Base-by-base conservation (phyloP, 2,113 vertebrate genomes). In the Cavia porcellus region DNA sequence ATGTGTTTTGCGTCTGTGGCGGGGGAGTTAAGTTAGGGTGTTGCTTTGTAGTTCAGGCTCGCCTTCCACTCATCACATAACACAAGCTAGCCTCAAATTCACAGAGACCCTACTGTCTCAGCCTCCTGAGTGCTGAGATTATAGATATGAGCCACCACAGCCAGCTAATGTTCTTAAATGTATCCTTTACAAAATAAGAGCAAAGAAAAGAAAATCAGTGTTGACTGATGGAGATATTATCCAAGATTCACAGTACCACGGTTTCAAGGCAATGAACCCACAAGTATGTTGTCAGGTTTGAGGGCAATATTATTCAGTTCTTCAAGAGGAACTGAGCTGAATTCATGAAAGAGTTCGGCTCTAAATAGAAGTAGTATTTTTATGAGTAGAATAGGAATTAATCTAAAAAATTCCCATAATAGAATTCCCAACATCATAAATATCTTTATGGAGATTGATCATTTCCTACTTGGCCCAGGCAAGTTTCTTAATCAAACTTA, bases 81-180 rank as follows among this genome's bases (percentile, higher is more conserved):
- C 55, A 8, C 22, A 25, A 22, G n/a, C 19, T 74, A 38, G 20
- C 70, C 70, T 42, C 10, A 19, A 72, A 74, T 20, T 42, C 19
- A 5, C 19, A 74, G 38, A 24, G 72, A 45, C 22, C 42, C 74
- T 15, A 25, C 45, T 77, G 6, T 30, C 24, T 77, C 74, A 47
- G 25, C 24, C 42, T 77, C 38, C 42, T 28, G 24, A 7, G 42
- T 28, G 11, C 45, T 47, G 13, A 1, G 22, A 1, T 77, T 77
- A 77, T 28, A 47, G 25, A 30, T 13, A 10, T 15, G 20, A 45
- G 42, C 72, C 24, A 47, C 45, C 42, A 47, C 38, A 77, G 74
- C 42, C 42, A 30, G 25, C 50, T 90, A 82, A 96, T 95, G 85
- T 97, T 98, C 89, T 47, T 88, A 64, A 94, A 70, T 82, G 64